Percentiles rank a stretch among this genome's conserved stretches.
These are phyloP conservation scores for Mellilla xanthometata DNA, from an alignment of 2,888 invertebrate genomes.

Conservation along the genomic window DNA sequence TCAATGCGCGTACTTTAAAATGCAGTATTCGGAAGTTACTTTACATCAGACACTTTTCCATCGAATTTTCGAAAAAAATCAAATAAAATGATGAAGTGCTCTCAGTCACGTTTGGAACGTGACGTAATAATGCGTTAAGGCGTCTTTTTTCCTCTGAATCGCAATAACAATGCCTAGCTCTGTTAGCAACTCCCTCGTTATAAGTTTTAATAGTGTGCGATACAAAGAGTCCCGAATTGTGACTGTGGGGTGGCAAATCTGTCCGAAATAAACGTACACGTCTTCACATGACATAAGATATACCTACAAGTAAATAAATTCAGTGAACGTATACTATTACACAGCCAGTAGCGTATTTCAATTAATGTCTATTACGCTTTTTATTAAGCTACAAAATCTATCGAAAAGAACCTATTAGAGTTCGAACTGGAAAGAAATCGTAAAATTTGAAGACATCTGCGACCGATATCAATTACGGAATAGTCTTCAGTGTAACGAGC, in stretches of 20 bases:
- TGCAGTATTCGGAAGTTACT: conserved; percentile 42
- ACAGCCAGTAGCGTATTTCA: too few relatives aligned
- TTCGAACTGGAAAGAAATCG: conserved; percentile 15
- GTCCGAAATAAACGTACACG: conserved; percentile 28
- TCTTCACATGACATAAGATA: not conserved
- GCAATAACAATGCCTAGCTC: conserved; percentile 45
- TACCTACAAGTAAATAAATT: too few relatives aligned
- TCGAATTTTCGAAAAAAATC: conserved; percentile 16
- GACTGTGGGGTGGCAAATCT: conserved; percentile 39
- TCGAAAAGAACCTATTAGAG: conserved; percentile 5
- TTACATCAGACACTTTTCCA: conserved; percentile 22
- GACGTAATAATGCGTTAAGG: conserved; percentile 37
- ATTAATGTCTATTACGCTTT: not conserved
- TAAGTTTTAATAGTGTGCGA: conserved; percentile 72
- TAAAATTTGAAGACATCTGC: conserved; percentile 26
- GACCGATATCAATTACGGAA: conserved; percentile 34
- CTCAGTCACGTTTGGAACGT: conserved; percentile 29
- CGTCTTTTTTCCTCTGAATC: conserved; percentile 43
- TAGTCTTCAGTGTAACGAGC: conserved; percentile 50
- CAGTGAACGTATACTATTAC: too few relatives aligned
- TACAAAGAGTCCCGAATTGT: conserved; percentile 59
- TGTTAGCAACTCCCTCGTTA: conserved; percentile 62
- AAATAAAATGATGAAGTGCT: conserved; percentile 20
- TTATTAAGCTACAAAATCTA: conserved; percentile 5
- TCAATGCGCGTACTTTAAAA: conserved; percentile 59